Evolutionary conservation across 2,113 vertebrate species (phyloP).

Genomic region (Nibea albiflora): DNA sequence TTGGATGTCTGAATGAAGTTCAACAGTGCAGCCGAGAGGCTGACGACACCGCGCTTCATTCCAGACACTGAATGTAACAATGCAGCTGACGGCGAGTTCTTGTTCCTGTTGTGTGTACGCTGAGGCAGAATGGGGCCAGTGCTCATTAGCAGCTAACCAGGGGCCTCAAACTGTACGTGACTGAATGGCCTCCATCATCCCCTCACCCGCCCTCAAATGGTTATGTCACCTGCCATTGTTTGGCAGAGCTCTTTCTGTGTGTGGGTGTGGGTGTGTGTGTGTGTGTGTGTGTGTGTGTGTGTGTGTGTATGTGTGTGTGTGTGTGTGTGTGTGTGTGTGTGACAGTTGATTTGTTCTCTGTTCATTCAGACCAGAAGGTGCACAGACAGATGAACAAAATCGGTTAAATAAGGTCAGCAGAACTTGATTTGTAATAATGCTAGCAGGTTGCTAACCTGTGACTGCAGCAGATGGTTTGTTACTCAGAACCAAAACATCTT

Average conservation of each 20-base stretch:
- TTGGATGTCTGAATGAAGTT: slow-evolving; percentile 10
- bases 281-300: slow-evolving; percentile 1
- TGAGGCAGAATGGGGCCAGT: slow-evolving; percentile 63
- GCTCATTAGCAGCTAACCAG: slow-evolving; percentile 67
- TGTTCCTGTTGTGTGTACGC: slow-evolving; percentile 38
- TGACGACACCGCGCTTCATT: neutral
- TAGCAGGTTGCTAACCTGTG: too few species aligned
- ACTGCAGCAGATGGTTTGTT: too few species aligned
- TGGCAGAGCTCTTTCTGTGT: slow-evolving; percentile 1
- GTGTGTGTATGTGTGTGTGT: slow-evolving; percentile 9
- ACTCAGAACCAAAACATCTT: too few species aligned
- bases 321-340: slow-evolving; percentile 3
- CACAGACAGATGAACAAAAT: neutral
- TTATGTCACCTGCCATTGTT: slow-evolving; percentile 75
- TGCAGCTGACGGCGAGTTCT: slow-evolving; percentile 6
- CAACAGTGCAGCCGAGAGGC: neutral
- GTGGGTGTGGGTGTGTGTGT: neutral
- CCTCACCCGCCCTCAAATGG: slow-evolving; percentile 28
- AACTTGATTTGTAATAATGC: neutral
- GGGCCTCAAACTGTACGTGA: slow-evolving; percentile 58
- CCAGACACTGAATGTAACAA: slow-evolving; percentile 22
- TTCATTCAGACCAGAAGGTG: slow-evolving; percentile 10
- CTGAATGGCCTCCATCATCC: slow-evolving; percentile 44
- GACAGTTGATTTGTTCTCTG: slow-evolving; percentile 17
- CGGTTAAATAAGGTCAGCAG: neutral